Evolutionary conservation across 2,888 invertebrate species (phyloP), one percentile per base, ranked within the genome.

Genomic region (Pheosia gnoma): DNA sequence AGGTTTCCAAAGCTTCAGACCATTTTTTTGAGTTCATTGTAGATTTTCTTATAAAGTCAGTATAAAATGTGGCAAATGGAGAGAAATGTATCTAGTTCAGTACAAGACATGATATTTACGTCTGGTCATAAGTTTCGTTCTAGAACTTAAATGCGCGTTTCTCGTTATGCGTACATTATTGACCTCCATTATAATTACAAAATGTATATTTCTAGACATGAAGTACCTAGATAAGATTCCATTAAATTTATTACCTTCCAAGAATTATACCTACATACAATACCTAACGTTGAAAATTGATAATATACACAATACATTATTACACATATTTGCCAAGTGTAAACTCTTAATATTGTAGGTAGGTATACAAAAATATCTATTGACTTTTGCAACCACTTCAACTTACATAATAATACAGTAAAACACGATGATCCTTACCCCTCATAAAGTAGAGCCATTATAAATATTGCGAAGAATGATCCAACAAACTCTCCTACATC

Each of bases 371-470:
- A 25, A 4, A 13, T 47, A 25, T 3, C 10, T 7, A 25, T 51
- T 51, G 51, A 4, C 0, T n/a, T n/a, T 51, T 25, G 25, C 13
- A 3, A 53, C 3, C 53, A 53, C 53, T 38, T 53, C 25, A 53
- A 53, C 53, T 37, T 37, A 53, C 11, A 53, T 37, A 25, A 11
- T 8, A 52, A 41, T 41, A 58, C 47, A 36, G 58, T 59, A 63
- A 45, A 68, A 59, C n/a, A 54, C 25, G 58, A 53, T 62, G 10
- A 61, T 66, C 74, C 98, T 66, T 97, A 95, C 76, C 98, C 99
- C 94, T 99, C 99, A 87, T 99, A 99, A 39, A 98, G 93, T 59
- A 98, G 95, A 6, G 98, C 98, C 95, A 99, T 95, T 68, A 98
- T 94, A 84, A 99, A 97, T 79, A 99, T 97, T 56, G 97, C 97